Evolutionary conservation across 2,888 invertebrate species (phyloP).

Genomic region (Drosophila meridiana): DNA sequence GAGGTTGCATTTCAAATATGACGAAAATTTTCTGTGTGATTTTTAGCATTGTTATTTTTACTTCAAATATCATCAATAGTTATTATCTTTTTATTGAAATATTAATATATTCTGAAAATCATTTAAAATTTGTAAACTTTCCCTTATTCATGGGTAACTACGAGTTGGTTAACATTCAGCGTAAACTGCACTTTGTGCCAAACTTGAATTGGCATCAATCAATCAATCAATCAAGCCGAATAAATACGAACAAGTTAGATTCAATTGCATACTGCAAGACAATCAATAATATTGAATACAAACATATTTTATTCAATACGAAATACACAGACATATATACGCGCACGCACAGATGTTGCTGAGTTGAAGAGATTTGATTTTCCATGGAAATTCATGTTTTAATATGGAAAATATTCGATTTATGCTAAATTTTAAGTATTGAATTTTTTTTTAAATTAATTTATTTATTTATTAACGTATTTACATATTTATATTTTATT

Average conservation of each 20-base stretch:
- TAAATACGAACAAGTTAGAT: constrained; percentile 12
- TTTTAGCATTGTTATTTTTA: background rate
- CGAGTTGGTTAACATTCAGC: background rate
- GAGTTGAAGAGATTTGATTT: too few relatives aligned
- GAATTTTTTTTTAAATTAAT: too few relatives aligned
- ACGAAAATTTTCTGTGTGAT: background rate
- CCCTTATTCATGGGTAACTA: background rate
- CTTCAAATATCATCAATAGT: too few relatives aligned
- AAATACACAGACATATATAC: background rate
- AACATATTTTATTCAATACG: background rate
- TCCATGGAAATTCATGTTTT: too few relatives aligned
- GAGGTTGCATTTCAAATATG: background rate
- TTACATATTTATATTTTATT: too few relatives aligned
- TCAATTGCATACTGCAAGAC: constrained; percentile 18
- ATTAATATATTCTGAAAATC: too few relatives aligned
- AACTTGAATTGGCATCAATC: constrained; percentile 33
- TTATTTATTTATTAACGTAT: too few relatives aligned
- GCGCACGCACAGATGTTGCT: background rate
- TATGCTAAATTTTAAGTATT: too few relatives aligned
- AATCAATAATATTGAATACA: constrained; percentile 5
- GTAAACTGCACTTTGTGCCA: constrained; percentile 7
- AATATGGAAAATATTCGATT: too few relatives aligned
- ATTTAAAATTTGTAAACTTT: background rate
- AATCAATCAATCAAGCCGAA: constrained; percentile 30
- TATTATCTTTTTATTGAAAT: background rate